Base-by-base conservation (phyloP, 1,140 invertebrate species). In the Aphelenchoides besseyi region DNA sequence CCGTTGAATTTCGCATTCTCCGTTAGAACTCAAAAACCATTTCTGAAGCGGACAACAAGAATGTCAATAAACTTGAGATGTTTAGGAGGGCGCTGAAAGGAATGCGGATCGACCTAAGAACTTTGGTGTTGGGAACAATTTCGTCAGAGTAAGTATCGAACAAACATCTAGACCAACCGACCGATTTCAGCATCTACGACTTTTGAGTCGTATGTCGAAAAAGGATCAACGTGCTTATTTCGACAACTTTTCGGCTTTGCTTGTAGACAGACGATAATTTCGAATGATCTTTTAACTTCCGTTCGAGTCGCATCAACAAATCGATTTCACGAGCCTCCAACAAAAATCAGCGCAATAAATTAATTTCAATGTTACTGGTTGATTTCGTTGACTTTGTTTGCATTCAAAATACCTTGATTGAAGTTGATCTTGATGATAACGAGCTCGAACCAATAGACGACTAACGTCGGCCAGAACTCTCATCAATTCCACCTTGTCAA, bases 391-490 rank as follows among this genome's bases (percentile, higher is more conserved):
- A 18, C n/a, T 16, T 33, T 32, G 33, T 30, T 2, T 16, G 26
- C 29, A 28, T 41, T 35, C 37, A 28, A 29, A 41, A 85, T 76
- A 90, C 89, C 87, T 89, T 41, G 90, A 91, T 86, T 95, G 92
- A 70, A 92, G 90, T 86, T 98, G 95, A 83, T 95, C 93, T 0
- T 91, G 92, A 84, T 97, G 93, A 85, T 91, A 98, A 67, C 92
- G 92, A 0, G 93, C 93, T 66, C 94, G 88, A 29, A 98, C 88
- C 77, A 97, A 87, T 16, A 98, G 79, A 32, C 90, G 86, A 71
- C 90, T 89, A 0, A 98, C 79, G 75, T 92, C 89, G 2, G 90
- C 87, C n/a, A 98, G 85, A 0, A 94, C 89, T 29, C 90, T 89
- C 83, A 98, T 89, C 79, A 98, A 90, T 79, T 96, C 90, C 3